Percentiles rank a stretch among this genome's conserved stretches.
Evolutionary conservation across 2,888 invertebrate genomes (phyloP).

Genomic region (Leucozona laternaria): DNA sequence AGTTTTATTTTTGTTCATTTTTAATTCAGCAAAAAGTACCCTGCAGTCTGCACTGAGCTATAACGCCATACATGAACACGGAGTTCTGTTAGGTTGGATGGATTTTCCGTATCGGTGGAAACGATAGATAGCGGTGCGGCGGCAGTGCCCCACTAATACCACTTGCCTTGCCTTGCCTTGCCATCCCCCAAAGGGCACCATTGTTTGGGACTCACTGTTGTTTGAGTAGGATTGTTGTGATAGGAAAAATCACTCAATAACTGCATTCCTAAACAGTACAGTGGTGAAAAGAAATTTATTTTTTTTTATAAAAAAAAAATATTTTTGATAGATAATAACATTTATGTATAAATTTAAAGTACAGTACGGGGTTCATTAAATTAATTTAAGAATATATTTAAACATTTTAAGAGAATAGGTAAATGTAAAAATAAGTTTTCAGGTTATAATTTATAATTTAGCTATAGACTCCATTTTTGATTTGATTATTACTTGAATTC

Average conservation of each 20-base stretch:
- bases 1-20: slow-evolving; percentile 20
- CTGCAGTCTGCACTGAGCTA: not conserved
- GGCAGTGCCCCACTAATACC: not conserved
- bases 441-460: too few species aligned
- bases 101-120: not conserved
- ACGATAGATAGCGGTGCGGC: not conserved
- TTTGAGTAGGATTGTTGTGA: slow-evolving; percentile 1
- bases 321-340: too few species aligned
- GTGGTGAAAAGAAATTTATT: not conserved
- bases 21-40: slow-evolving; percentile 5
- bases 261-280: not conserved
- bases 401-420: too few species aligned
- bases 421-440: too few species aligned
- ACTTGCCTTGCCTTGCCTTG: not conserved
- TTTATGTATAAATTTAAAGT: too few species aligned
- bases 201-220: too few species aligned
- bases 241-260: slow-evolving; percentile 7
- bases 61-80: not conserved
- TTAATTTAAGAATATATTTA: too few species aligned
- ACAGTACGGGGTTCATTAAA: too few species aligned
- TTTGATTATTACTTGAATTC: too few species aligned
- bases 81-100: not conserved
- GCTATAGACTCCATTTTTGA: too few species aligned
- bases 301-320: too few species aligned
- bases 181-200: not conserved